Evolutionary conservation across 2,797 vertebrate species (phyloP), one percentile per base, ranked within the genome.

Genomic region (Chrysocyon brachyurus): DNA sequence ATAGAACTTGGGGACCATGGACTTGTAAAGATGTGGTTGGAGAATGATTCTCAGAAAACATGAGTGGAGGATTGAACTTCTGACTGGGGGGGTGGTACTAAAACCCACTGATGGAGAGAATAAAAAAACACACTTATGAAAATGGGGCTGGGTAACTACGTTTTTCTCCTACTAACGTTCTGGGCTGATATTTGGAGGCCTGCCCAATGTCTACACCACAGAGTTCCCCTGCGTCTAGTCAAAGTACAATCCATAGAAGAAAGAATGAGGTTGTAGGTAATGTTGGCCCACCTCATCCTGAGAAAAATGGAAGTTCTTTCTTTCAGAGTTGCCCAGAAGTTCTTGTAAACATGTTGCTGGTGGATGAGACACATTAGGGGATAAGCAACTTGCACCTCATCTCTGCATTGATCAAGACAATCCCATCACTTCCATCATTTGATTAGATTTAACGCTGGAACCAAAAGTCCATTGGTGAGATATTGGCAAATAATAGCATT

Each of bases 371-470:
- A 12, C 36, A 6, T 5, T 24, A 31, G 33, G 14, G 14, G 8
- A 31, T 19, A 82, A 66, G 14, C 26, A 63, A 4, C 31, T 93
- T 86, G 40, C 22, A 33, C 19, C 28, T 73, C 52, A 54, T 12
- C 12, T 82, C 72, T 56, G 14, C 26, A 19, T 21, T 79, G 15
- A 87, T 61, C 52, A 75, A 86, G 36, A 22, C 54, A 59, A 31
- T 83, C 33, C 46, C 56, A 78, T 59, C 36, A 16, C 19, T 59
- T 87, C 54, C 24, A 88, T 68, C 61, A 72, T 83, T 84, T 87
- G 73, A 93, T 94, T 82, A 72, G 64, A 92, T 83, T 93, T 87
- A 93, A 49, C 88, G 54, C 36, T 66, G 40, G 57, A 92, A 72
- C 28, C 57, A 89, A 93, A n/a, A 86, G 81, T 61, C 64, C 57